Evolutionary conservation across 2,113 vertebrate genomes (phyloP).

Genomic region (Gadus chalcogrammus): DNA sequence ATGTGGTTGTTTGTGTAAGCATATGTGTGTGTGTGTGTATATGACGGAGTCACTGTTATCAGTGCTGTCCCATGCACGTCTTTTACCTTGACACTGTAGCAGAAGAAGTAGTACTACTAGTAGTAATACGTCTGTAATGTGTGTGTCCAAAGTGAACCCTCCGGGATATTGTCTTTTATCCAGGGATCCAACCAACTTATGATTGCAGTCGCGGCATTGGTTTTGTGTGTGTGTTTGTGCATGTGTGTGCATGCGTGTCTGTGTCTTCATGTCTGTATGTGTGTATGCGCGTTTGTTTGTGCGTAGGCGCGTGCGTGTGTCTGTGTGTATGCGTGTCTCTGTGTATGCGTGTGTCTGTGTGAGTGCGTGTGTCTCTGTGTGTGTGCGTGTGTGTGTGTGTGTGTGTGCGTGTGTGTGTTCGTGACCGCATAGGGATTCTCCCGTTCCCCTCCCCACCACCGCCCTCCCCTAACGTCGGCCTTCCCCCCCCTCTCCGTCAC

Average conservation of each 20-base stretch:
- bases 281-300: not conserved
- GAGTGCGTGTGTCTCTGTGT: not conserved
- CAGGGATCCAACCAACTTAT: too few relatives aligned
- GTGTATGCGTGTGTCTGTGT: constrained; percentile 6
- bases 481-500: not conserved
- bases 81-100: too few relatives aligned
- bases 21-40: too few relatives aligned
- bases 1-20: not conserved
- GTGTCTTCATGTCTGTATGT: not conserved
- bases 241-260: not conserved
- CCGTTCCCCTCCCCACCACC: not conserved
- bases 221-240: not conserved
- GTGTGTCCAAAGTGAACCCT: too few relatives aligned
- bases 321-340: not conserved
- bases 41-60: too few relatives aligned
- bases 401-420: not conserved
- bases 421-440: too few relatives aligned
- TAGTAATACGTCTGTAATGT: too few relatives aligned
- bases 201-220: not conserved
- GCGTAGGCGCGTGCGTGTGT: not conserved
- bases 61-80: too few relatives aligned
- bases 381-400: not conserved
- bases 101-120: too few relatives aligned
- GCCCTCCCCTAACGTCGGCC: not conserved
- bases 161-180: too few relatives aligned